A percentile compares a stretch with the other conserved stretches of the same genome.
These are phyloP conservation scores for Rattus rattus DNA, from an alignment of 2,113 vertebrate genomes.

Conservation along the genomic window DNA sequence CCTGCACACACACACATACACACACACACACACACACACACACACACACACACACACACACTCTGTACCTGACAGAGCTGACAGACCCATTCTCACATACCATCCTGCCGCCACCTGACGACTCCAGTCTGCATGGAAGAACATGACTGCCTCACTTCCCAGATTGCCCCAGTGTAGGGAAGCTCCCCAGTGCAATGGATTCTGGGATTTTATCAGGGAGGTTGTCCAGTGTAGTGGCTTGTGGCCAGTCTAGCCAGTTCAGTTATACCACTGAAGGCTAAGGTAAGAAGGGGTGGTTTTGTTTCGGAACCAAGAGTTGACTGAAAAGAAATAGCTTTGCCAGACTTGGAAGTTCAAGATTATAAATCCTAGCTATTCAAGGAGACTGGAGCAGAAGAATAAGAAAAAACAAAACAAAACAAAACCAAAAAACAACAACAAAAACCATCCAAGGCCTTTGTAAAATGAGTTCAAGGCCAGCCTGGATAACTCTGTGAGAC, in stretches of 20 bases:
- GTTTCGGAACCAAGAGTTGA: slow-evolving; percentile 1
- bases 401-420: neutral
- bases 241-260: neutral
- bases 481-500: neutral
- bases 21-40: neutral
- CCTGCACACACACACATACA: neutral
- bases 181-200: neutral
- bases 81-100: neutral
- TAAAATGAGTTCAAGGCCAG: neutral
- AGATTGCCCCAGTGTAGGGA: neutral
- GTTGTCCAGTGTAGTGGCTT: neutral
- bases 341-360: neutral
- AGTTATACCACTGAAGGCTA: slow-evolving; percentile 3
- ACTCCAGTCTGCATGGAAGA: neutral
- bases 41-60: neutral
- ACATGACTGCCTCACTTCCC: neutral
- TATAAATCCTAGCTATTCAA: neutral
- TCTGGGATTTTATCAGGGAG: neutral
- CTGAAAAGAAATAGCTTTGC: neutral
- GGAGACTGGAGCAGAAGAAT: neutral
- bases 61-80: neutral
- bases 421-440: too few relatives aligned
- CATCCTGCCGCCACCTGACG: neutral
- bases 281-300: neutral
- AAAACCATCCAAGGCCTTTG: neutral